Evolutionary conservation across 2,888 invertebrate genomes (phyloP), one percentile per base, ranked within the genome.

Genomic region (Drosophila atripex): DNA sequence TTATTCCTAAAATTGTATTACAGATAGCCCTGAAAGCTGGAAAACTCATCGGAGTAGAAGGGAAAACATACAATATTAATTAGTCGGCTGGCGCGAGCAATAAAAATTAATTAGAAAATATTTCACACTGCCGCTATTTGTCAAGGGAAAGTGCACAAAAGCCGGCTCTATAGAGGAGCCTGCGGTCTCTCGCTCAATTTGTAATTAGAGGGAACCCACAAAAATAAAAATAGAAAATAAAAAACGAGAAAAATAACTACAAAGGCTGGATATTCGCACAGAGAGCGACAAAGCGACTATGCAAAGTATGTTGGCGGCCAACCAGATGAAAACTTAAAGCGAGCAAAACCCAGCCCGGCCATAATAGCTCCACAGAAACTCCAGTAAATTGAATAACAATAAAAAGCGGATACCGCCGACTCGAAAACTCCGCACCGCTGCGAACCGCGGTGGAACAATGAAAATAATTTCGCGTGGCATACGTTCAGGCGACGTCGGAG

Each of bases 381-480:
- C 50, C 49, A 57, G 57, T 32, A 69, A 71, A 66, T 71, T 77
- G 60, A 66, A 73, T 61, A 23, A 32, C 14, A 35, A 38, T 38
- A 46, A 35, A 47, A 49, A 58, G 45, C 23, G 32, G 35, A 35
- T 16, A 49, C 12, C 6, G 12, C 14, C 49, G 38, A 38, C 38
- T 38, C 14, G 16, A 12, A 43, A 21, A 14, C 51, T 51, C 65
- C 43, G 51, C 30, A 50, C 38, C 54, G 45, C 54, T 41, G 18
- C 59, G 53, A 23, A 30, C 69, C 50, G 71, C 66, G 64, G 59
- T 77, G 64, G 59, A 78, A 88, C 88, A 89, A 88, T 89, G 88
- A 79, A 76, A 80, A 78, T 80, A 68, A 75, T 89, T 85, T 78
- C 86, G 71, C 76, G 59, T 68, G 82, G 85, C 80, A 89, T 82